phyloP scores from a whole-genome alignment of 2,113 vertebrate species.

The Cavia porcellus region DNA sequence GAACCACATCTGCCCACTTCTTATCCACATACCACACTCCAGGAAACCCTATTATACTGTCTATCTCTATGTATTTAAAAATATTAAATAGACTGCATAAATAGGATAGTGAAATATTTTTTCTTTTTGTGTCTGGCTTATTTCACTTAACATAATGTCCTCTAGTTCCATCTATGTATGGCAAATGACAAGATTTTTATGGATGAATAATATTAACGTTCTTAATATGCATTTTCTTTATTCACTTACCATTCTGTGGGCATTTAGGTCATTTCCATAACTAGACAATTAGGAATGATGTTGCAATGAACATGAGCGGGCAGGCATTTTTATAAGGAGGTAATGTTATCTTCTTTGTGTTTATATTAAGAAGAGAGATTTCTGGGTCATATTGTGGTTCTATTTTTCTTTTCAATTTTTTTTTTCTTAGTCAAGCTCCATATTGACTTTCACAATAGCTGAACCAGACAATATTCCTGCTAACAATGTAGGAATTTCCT shows the following conservation, averaged over 20 bases:
- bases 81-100: background rate
- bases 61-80: background rate
- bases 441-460: background rate
- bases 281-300: background rate
- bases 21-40: rapidly evolving
- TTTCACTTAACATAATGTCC: background rate
- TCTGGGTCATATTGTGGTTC: background rate
- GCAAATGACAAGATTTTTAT: background rate
- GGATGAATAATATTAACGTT: background rate
- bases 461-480: background rate
- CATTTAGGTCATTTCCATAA: background rate
- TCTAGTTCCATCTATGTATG: background rate
- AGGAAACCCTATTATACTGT: background rate
- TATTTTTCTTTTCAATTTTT: background rate
- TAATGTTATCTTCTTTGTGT: background rate
- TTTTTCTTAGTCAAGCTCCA: no score
- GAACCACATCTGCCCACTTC: background rate
- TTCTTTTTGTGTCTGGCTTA: background rate
- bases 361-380: background rate
- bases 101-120: background rate
- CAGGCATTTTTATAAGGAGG: background rate
- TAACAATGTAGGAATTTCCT: background rate
- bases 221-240: background rate
- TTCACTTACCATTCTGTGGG: background rate
- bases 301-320: background rate